Conservation (phyloP, 2,113 vertebrate genomes). For the Cephalopterus ornatus region DNA sequence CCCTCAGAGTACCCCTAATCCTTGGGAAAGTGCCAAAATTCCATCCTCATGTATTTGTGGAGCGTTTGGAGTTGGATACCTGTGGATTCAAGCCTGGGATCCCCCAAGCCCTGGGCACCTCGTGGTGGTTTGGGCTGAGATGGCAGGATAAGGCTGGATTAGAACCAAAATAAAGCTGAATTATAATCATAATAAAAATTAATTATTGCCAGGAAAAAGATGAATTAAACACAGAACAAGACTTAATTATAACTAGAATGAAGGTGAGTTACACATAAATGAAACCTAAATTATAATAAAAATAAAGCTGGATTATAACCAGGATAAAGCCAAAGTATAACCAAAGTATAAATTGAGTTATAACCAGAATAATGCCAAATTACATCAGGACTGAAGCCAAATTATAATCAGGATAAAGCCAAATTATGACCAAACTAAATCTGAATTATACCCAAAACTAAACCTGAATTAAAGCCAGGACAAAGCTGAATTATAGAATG, state of each 20-base stretch:
- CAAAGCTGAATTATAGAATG: too few relatives aligned
- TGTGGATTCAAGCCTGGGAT: fast-evolving
- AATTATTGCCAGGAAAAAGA: neutral
- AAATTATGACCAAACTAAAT: neutral
- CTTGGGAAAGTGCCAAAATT: neutral
- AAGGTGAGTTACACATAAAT: too few relatives aligned
- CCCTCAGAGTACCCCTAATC: neutral
- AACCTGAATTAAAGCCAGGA: too few relatives aligned
- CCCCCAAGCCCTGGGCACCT: neutral
- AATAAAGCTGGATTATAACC: neutral
- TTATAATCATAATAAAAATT: neutral
- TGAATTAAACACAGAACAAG: too few relatives aligned
- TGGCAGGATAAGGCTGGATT: neutral
- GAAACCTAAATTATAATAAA: neutral
- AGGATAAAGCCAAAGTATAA: neutral
- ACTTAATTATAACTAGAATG: neutral
- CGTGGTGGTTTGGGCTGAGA: neutral
- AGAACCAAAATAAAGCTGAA: neutral
- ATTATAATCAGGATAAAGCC: neutral
- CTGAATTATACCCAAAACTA: neutral
- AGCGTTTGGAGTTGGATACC: fast-evolving
- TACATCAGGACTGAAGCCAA: neutral
- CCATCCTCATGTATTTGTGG: fast-evolving
- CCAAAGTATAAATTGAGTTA: neutral
- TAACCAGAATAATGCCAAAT: too few relatives aligned